Conservation (phyloP, 2,888 invertebrate genomes). For the Sepiola atlantica region DNA sequence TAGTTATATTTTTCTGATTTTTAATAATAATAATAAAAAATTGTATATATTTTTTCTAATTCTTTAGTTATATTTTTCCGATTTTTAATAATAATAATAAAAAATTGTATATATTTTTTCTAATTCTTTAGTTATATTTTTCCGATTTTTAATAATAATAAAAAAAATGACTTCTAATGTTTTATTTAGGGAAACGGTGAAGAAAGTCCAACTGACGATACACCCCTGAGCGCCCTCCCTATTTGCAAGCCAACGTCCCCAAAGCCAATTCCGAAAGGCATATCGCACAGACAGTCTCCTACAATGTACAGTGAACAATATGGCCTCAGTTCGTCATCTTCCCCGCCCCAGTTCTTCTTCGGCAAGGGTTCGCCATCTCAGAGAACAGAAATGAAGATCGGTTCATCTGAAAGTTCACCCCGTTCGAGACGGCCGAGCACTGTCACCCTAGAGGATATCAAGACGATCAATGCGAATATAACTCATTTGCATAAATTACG, state of each 20-base stretch:
- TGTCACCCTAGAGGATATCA: slow-evolving; percentile 32
- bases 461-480: slow-evolving; percentile 38
- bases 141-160: too few species aligned
- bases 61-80: too few species aligned
- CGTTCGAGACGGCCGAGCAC: slow-evolving; percentile 1
- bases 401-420: not conserved
- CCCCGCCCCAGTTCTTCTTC: not conserved
- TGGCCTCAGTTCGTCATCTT: not conserved
- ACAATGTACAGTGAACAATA: not conserved
- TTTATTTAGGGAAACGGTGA: not conserved
- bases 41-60: too few species aligned
- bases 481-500: slow-evolving; percentile 38
- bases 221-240: not conserved
- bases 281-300: not conserved
- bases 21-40: too few species aligned
- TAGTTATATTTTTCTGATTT: too few species aligned
- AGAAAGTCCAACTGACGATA: not conserved
- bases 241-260: not conserved
- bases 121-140: too few species aligned
- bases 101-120: too few species aligned
- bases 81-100: too few species aligned
- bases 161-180: not conserved
- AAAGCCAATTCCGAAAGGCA: not conserved
- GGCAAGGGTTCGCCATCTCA: slow-evolving; percentile 35
- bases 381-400: not conserved